Base-by-base conservation (phyloP, 2,888 invertebrate species). In the Falcaria lacertinaria region DNA sequence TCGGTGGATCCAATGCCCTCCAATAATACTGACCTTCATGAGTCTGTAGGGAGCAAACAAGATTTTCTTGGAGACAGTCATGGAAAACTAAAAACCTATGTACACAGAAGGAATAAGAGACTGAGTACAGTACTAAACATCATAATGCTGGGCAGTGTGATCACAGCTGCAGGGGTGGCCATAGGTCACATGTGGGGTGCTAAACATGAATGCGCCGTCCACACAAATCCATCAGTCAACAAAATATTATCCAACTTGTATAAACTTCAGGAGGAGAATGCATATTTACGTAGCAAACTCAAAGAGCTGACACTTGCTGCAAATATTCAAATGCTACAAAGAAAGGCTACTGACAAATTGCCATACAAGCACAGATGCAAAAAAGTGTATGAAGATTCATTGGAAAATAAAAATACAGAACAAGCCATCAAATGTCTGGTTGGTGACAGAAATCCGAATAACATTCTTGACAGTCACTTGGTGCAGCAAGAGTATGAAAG, bases 181-280 rank as follows among this genome's bases (percentile, higher is more conserved):
- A 78, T 90, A 34, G 90, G 90, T 1, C 89, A 90, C 52, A 85
- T 89, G 77, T 90, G 90, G 90, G 89, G 89, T 36, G 86, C 78
- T 19, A 81, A 73, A 54, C 79, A 88, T 57, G 89, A 89, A 45
- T 89, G 90, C 53, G 57, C 70, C 15, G 50, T 77, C 44, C 74
- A 80, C 34, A 66, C 74, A 36, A 58, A 73, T 44, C 81, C 87
- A 34, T 81, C 87, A 44, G 79, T 89, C 8, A 89, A 88, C 52
- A 86, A 88, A 69, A 80, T 90, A 47, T 56, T 90, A 41, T 87
- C 87, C 11, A 89, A 86, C 57, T 66, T 89, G 35, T 89, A 89
- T 51, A 89, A 89, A 62, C 61, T 90, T 19, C 88, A 89, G 64
- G 87, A 89, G 62, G 90, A 90, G 69, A 90, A 89, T 68, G 74